Evolutionary conservation across 2,888 invertebrate genomes (phyloP).

Genomic region (Athrips mouffetella): DNA sequence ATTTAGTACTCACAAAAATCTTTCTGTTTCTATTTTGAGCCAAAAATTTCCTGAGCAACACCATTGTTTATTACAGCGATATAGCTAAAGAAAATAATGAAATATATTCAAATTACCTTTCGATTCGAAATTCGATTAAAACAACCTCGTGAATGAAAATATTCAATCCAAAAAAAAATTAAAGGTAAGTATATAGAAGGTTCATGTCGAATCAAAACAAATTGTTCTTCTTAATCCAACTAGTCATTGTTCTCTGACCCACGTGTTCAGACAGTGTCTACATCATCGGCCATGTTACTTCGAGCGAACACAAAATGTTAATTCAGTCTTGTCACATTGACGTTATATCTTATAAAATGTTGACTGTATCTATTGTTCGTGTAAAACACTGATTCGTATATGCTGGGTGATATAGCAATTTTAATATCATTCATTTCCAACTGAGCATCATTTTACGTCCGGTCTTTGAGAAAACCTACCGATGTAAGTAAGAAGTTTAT

Average conservation of each 20-base stretch:
- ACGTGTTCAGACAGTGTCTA: conserved; percentile 42
- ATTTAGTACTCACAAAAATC: too few relatives aligned
- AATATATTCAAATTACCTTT: too few relatives aligned
- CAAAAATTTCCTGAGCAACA: not conserved
- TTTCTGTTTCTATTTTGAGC: not conserved
- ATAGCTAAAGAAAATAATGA: too few relatives aligned
- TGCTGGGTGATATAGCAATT: conserved; percentile 10
- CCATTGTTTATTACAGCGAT: too few relatives aligned
- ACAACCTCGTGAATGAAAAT: too few relatives aligned
- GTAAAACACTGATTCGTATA: conserved; percentile 29
- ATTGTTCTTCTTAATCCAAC: conserved; percentile 42
- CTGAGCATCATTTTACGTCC: not conserved
- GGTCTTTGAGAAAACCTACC: not conserved
- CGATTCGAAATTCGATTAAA: too few relatives aligned
- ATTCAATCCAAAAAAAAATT: too few relatives aligned
- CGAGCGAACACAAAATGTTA: conserved; percentile 53
- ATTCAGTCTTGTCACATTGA: conserved; percentile 59
- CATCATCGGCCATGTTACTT: conserved; percentile 47
- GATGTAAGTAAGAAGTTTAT: not conserved
- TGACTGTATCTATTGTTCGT: conserved; percentile 26
- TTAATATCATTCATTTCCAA: conserved; percentile 3
- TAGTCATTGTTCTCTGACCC: conserved; percentile 52
- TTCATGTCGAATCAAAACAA: conserved; percentile 43
- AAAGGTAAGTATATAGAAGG: too few relatives aligned
- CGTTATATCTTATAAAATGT: conserved; percentile 44